Evolutionary conservation across 2,888 invertebrate genomes (phyloP).

Genomic region (Anthophora plumipes): DNA sequence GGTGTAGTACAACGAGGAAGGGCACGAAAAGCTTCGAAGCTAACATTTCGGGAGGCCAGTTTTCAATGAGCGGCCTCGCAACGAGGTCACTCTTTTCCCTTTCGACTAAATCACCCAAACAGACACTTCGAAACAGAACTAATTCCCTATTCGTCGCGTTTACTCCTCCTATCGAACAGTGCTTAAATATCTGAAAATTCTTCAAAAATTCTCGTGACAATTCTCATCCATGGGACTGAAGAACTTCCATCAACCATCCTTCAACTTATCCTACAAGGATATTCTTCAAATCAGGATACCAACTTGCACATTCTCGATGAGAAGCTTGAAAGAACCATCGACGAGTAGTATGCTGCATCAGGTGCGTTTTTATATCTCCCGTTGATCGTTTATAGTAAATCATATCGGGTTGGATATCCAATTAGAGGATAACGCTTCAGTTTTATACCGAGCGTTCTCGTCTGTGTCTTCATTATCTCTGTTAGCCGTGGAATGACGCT

Average conservation of each 20-base stretch:
- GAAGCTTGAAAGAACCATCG: conserved; percentile 65
- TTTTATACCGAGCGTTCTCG: neutral
- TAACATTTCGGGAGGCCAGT: conserved; percentile 56
- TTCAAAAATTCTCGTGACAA: no score
- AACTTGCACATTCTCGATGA: conserved; percentile 32
- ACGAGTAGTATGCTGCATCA: conserved; percentile 70
- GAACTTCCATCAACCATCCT: conserved; percentile 6
- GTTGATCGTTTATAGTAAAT: neutral
- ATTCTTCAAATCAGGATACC: neutral
- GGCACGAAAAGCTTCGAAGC: conserved; percentile 45
- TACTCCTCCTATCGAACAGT: no score
- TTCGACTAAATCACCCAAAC: no score
- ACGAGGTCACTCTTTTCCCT: conserved; percentile 32
- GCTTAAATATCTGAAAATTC: no score
- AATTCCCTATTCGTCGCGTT: no score
- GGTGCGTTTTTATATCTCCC: conserved; percentile 57
- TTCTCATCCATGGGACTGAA: conserved; percentile 11
- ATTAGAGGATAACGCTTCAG: neutral
- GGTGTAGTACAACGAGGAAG: conserved; percentile 28
- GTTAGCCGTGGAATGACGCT: neutral
- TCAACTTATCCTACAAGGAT: neutral
- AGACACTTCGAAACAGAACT: no score
- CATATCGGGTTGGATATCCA: neutral
- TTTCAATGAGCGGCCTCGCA: conserved; percentile 45
- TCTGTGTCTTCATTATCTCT: neutral